These are phyloP conservation scores for Camelus bactrianus DNA, from an alignment of 2,113 vertebrate genomes.

Conservation along the genomic window DNA sequence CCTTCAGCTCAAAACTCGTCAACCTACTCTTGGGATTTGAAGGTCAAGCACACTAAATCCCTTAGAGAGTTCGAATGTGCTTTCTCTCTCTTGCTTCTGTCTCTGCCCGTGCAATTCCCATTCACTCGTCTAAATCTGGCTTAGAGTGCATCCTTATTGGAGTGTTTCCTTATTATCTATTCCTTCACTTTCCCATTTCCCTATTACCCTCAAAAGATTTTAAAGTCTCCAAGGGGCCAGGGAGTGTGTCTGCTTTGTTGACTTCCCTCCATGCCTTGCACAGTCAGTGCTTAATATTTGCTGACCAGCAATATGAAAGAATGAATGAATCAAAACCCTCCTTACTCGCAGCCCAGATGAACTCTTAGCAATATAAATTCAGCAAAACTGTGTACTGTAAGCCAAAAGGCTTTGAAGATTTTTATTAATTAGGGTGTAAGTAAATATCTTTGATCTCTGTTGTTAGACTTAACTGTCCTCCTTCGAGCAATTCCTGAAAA, in stretches of 20 bases:
- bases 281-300: neutral
- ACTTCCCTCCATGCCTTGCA: neutral
- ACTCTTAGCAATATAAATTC: neutral
- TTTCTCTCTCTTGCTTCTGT: neutral
- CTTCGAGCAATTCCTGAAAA: neutral
- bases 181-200: neutral
- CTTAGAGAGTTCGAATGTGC: neutral
- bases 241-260: neutral
- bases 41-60: neutral
- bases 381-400: neutral
- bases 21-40: neutral
- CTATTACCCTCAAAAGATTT: neutral
- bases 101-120: neutral
- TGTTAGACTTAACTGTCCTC: neutral
- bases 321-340: neutral
- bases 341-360: neutral
- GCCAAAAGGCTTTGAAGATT: neutral
- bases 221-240: neutral
- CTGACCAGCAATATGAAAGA: neutral
- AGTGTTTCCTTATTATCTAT: neutral
- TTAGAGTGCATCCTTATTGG: neutral
- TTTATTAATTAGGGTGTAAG: neutral
- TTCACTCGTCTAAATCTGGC: neutral
- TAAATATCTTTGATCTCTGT: neutral
- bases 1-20: neutral